phyloP scores from a whole-genome alignment of 2,113 vertebrate species.

The Eudorcas thomsonii region DNA sequence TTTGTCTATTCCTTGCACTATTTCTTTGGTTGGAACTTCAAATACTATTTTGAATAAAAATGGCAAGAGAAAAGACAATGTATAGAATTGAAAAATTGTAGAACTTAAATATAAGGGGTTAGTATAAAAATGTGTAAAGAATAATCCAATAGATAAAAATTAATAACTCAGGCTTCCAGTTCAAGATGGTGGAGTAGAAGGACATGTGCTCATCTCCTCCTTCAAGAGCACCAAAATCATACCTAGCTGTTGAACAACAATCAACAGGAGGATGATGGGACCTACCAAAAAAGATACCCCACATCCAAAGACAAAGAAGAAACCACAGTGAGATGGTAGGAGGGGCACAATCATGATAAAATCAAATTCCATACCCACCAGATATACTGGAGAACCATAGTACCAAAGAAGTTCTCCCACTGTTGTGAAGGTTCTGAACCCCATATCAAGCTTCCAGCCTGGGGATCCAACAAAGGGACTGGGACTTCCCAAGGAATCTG shows the following conservation, averaged over 20 bases:
- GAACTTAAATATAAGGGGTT: background rate
- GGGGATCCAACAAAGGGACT: background rate
- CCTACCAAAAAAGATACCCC: background rate
- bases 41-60: background rate
- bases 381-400: no score
- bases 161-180: background rate
- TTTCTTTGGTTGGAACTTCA: background rate
- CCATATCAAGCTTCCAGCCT: background rate
- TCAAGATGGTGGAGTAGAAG: background rate
- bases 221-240: background rate
- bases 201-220: background rate
- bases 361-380: background rate
- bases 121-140: background rate
- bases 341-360: background rate
- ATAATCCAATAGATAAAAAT: background rate
- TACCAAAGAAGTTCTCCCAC: background rate
- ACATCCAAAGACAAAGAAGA: background rate
- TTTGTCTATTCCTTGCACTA: background rate
- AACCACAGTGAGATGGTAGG: background rate
- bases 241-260: background rate
- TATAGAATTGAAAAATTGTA: background rate
- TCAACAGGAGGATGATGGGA: background rate
- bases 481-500: background rate
- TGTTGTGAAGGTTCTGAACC: background rate
- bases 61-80: background rate